phyloP scores from a whole-genome alignment of 1,140 invertebrate species.

The Caerostris extrusa region DNA sequence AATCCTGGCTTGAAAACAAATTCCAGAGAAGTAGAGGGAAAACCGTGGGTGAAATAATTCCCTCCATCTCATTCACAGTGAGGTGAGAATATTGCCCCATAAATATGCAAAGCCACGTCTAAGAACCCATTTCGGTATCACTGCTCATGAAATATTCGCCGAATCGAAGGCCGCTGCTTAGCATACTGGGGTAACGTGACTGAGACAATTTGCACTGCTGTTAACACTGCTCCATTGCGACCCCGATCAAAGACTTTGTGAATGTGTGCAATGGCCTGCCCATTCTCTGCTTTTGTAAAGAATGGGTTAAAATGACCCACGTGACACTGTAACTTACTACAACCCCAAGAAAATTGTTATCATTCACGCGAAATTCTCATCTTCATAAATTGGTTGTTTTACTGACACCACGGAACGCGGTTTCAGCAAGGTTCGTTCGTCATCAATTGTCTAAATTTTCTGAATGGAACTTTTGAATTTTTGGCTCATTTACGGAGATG shows the following conservation, averaged over 20 bases:
- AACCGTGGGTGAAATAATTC: not conserved
- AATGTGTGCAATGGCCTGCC: not conserved
- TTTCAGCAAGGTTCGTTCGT: no score
- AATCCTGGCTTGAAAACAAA: not conserved
- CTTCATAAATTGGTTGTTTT: not conserved
- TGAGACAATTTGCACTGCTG: conserved; percentile 9
- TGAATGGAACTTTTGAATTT: no score
- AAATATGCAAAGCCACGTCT: conserved; percentile 37
- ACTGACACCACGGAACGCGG: no score
- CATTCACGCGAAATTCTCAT: not conserved
- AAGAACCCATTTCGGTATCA: not conserved
- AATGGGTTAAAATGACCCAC: not conserved
- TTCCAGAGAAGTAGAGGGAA: not conserved
- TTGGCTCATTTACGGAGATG: no score
- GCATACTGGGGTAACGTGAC: not conserved
- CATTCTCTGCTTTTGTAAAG: not conserved
- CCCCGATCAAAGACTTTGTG: not conserved
- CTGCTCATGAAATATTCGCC: not conserved
- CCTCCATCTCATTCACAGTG: not conserved
- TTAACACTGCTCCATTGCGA: not conserved
- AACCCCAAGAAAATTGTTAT: not conserved
- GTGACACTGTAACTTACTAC: not conserved
- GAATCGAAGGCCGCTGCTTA: conserved; percentile 7
- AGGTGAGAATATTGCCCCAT: not conserved
- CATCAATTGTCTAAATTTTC: no score